Percentiles rank a stretch among this genome's conserved stretches.
Evolutionary conservation across 1,140 invertebrate genomes (phyloP).

Genomic region (Drosophila melanica): DNA sequence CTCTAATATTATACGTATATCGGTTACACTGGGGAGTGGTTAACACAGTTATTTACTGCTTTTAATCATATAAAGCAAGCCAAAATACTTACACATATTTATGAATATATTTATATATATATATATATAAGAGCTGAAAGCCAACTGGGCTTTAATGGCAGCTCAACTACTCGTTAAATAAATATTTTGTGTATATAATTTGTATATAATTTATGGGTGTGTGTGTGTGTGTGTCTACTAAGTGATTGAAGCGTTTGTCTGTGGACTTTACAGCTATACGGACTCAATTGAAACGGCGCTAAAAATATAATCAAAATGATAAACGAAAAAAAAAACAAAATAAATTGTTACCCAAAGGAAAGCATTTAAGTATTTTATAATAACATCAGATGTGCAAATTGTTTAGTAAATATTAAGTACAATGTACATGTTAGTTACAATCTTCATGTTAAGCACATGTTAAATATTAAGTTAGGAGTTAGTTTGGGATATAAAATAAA

Average conservation of each 20-base stretch:
- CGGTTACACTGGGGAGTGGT: constrained; percentile 3
- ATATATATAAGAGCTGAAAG: constrained; percentile 36
- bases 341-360: constrained; percentile 12
- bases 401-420: constrained; percentile 1
- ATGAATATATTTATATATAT: constrained; percentile 39
- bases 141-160: constrained; percentile 22
- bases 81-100: constrained; percentile 30
- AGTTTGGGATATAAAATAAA: not conserved
- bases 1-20: not conserved
- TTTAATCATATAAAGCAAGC: constrained; percentile 13
- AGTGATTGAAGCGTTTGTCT: constrained; percentile 34
- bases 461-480: not conserved
- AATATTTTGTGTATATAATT: constrained; percentile 31
- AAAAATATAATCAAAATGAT: constrained; percentile 62
- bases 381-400: not conserved
- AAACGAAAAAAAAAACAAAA: constrained; percentile 5
- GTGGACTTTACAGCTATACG: constrained; percentile 48
- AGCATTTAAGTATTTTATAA: constrained; percentile 7
- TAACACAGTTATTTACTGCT: constrained; percentile 19
- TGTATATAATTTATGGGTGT: constrained; percentile 33
- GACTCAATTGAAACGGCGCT: constrained; percentile 71
- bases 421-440: not conserved
- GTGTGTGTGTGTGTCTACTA: constrained; percentile 43
- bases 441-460: not conserved
- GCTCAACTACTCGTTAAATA: constrained; percentile 13